A percentile compares a stretch with the other conserved stretches of the same genome.
Conservation (phyloP, 2,113 vertebrate genomes). For the Amphiprion ocellaris region DNA sequence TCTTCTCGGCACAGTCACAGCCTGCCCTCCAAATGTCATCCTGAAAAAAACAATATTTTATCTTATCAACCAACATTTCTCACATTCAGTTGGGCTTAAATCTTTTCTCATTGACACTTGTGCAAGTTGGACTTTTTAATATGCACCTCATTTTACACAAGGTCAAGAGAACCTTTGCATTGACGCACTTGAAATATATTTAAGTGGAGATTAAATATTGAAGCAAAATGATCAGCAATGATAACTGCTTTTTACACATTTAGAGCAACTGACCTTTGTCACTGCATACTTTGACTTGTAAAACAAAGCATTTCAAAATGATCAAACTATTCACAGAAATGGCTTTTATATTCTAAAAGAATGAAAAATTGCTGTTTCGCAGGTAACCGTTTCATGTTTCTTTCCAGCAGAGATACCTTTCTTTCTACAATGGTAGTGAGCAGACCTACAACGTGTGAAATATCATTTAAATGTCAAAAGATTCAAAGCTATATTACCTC, state of each 20-base stretch:
- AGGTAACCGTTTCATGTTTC: no score
- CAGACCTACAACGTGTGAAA: no score
- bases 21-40: slow-evolving; percentile 25
- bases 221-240: not conserved
- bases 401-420: no score
- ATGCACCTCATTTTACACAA: not conserved
- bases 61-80: slow-evolving; percentile 42
- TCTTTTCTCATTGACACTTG: not conserved
- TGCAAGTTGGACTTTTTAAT: not conserved
- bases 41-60: slow-evolving; percentile 18
- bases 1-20: slow-evolving; percentile 1
- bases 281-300: not conserved
- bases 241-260: not conserved
- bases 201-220: not conserved
- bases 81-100: not conserved
- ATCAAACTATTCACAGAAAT: no score
- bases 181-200: not conserved
- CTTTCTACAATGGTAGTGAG: no score
- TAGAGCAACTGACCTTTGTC: not conserved
- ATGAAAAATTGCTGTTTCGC: no score
- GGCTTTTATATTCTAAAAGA: no score
- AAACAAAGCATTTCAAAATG: not conserved
- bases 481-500: no score
- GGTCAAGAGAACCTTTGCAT: not conserved
- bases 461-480: no score